Evolutionary conservation across 2,888 invertebrate species (phyloP), one percentile per base, ranked within the genome.

Genomic region (Pandemis cinnamomeana): DNA sequence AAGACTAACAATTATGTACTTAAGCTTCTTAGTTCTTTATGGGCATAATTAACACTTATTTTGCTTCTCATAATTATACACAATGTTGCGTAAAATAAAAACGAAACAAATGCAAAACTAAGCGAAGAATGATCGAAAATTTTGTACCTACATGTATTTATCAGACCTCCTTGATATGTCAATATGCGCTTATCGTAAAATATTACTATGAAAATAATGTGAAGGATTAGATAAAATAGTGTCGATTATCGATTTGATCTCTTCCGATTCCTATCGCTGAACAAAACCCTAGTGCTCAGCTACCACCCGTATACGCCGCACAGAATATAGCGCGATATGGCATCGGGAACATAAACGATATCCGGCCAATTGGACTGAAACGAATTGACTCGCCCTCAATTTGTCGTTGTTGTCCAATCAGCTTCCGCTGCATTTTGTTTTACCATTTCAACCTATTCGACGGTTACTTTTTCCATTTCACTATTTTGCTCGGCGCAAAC

Each of bases 311-410:
- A 64, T 70, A 70, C n/a, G 55, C 55, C 13, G 8, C 20, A 55
- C 61, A 53, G 66, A 67, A 66, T 74, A 74, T 64, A 73, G 44
- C 73, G 81, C 80, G 86, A 86, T 87, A 88, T 87, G 86, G 85
- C 87, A 89, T 87, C 89, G 87, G 87, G 87, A 84, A 90, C 89
- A 91, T 90, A 91, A 90, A 91, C 91, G 92, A 91, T 92, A 91
- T 87, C 88, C 91, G 86, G 88, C 89, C 92, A 93, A 93, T 93
- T 92, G 92, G 92, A 92, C 90, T 92, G 93, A 90, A 93, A 92
- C 93, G 92, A 92, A 93, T 93, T 92, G 93, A 89, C 88, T 91
- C 90, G 92, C 91, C 91, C 93, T 92, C 93, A 87, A 90, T 92
- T 91, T 89, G 89, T 87, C 84, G 84, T 82, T 82, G 88, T 86